Base-by-base conservation (phyloP, 1,140 invertebrate genomes). In the Bicyclus anynana region DNA sequence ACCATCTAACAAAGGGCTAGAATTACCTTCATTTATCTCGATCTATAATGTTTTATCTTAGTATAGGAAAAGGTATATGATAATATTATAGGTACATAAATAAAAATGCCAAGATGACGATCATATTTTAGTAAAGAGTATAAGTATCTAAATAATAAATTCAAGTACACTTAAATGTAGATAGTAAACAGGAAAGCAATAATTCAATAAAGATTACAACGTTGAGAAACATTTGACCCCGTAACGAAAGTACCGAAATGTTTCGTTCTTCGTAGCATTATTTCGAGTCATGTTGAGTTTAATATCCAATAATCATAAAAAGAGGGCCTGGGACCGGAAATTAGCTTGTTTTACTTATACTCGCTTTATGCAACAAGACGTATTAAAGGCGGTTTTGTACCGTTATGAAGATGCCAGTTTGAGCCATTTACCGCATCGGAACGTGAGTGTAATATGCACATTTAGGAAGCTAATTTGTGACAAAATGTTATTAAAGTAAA, bases 301-400 rank as follows among this genome's bases (percentile, higher is more conserved):
- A 74, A 73, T 74, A 63, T 75, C 54, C 55, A 75, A 74, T 76
- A 68, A 77, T 75, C 70, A 73, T 74, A 74, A 79, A 77, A 77
- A 74, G 68, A 69, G 69, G 62, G 63, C 56, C 59, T 56, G 70
- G 53, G 59, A 70, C 68, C 74, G 80, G 79, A 84, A 84, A 85
- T 84, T 80, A 77, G 59, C 69, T 74, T 74, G 70, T 77, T 77
- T 76, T 65, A 74, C 78, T 74, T 70, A 67, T 69, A 71, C 65
- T 70, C 65, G 62, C 58, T 69, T 74, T 79, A 77, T 72, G 73
- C 71, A 80, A 79, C 72, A 72, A 62, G 61, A 67, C 55, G 62
- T 69, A 76, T 80, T 82, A 77, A 77, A 76, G 60, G 76, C 76
- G 56, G 64, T 77, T 78, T 74, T 57, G 71, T 82, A 84, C 80